These are phyloP conservation scores for Drosophila sucinea DNA, from an alignment of 1,140 invertebrate genomes.

Conservation along the genomic window DNA sequence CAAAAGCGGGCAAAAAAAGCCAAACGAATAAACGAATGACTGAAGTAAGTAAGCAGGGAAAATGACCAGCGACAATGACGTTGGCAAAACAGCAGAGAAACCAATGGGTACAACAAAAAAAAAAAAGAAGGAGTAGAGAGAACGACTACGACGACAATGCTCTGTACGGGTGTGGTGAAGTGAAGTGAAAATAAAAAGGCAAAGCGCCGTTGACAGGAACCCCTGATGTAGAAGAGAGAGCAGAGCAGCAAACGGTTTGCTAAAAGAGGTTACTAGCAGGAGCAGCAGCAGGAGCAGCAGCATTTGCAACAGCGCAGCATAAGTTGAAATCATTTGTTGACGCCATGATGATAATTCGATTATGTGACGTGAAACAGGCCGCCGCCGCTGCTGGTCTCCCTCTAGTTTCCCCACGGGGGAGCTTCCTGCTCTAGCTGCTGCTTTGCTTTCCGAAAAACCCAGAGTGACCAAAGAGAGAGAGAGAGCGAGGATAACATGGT, in stretches of 20 bases:
- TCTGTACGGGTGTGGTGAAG: conserved; percentile 45
- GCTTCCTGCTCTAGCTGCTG: neutral
- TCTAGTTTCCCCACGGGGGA: neutral
- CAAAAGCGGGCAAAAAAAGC: conserved; percentile 13
- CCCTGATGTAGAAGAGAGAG: conserved; percentile 30
- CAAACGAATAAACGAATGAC: conserved; percentile 46
- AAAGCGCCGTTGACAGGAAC: conserved; percentile 51
- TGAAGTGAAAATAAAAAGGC: conserved; percentile 67
- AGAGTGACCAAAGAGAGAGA: neutral
- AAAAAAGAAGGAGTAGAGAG: conserved; percentile 11
- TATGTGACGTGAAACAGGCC: conserved; percentile 56
- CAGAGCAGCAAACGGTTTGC: neutral
- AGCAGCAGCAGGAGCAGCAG: conserved; percentile 1
- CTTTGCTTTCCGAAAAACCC: neutral
- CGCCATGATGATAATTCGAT: conserved; percentile 81
- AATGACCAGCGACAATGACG: conserved; percentile 78
- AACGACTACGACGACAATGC: conserved; percentile 29
- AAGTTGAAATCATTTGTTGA: conserved; percentile 80
- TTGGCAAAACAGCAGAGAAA: conserved; percentile 54
- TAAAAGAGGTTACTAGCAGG: neutral
- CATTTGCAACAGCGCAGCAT: conserved; percentile 26
- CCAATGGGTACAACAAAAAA: conserved; percentile 25
- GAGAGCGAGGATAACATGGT: neutral
- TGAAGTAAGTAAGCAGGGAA: conserved; percentile 63
- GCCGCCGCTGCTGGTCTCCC: neutral